These are phyloP conservation scores for Drosophila simulans DNA, from an alignment of 1,140 invertebrate genomes.

Conservation along the genomic window DNA sequence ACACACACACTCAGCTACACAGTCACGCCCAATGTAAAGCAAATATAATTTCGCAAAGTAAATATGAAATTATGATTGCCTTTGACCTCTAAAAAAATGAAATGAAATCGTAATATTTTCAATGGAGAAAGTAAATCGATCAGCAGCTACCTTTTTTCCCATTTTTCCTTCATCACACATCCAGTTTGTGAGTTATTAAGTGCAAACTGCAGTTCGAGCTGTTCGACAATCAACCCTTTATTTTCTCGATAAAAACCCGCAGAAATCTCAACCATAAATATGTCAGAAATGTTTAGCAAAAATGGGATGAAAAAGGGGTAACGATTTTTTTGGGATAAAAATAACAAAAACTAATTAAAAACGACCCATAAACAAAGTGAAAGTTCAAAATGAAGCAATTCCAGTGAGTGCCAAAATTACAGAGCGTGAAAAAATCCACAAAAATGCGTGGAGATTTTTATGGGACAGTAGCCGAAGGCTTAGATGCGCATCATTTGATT, in stretches of 20 bases:
- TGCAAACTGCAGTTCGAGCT: conserved; percentile 12
- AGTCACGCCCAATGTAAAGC: conserved; percentile 52
- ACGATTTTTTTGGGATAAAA: conserved; percentile 43
- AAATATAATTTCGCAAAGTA: conserved; percentile 73
- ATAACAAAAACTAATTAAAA: conserved; percentile 74
- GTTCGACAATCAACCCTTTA: conserved; percentile 44
- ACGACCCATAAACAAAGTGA: conserved; percentile 62
- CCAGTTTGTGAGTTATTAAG: conserved; percentile 35
- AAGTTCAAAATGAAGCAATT: conserved; percentile 81
- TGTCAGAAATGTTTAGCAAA: conserved; percentile 49
- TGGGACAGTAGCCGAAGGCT: conserved; percentile 53
- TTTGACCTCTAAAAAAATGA: conserved; percentile 25
- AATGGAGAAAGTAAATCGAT: conserved; percentile 59
- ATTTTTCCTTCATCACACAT: conserved; percentile 24
- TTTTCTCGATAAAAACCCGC: conserved; percentile 9
- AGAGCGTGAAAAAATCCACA: conserved; percentile 57
- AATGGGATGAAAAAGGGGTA: conserved; percentile 48
- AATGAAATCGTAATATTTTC: conserved; percentile 29
- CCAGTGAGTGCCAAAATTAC: conserved; percentile 49
- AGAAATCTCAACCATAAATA: conserved; percentile 59
- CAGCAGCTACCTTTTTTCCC: conserved; percentile 11
- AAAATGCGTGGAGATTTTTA: conserved; percentile 58
- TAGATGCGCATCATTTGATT: conserved; percentile 58
- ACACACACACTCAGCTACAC: background rate
- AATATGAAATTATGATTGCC: conserved; percentile 79